Evolutionary conservation across 2,797 vertebrate species (phyloP).

Genomic region (Muscicapa comitata): DNA sequence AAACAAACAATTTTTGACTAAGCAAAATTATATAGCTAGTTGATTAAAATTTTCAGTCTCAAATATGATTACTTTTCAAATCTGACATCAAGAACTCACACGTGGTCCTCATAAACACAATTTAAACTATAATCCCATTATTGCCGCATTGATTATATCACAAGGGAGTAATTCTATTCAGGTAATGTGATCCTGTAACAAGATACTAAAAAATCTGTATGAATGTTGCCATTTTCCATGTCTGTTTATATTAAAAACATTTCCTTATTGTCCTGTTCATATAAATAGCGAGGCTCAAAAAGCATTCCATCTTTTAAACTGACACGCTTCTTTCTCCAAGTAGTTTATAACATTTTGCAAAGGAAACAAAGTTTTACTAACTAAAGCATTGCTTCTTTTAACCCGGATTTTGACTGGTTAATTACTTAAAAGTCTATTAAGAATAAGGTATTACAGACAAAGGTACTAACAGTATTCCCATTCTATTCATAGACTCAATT

Average conservation of each 20-base stretch:
- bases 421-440: neutral
- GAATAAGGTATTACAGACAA: neutral
- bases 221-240: conserved; percentile 16
- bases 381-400: neutral
- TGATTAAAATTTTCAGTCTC: conserved; percentile 29
- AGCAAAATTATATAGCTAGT: neutral
- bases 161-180: conserved; percentile 34
- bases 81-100: conserved; percentile 45
- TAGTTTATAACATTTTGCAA: neutral
- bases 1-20: neutral
- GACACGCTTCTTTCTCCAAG: neutral
- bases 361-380: neutral
- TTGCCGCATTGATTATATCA: conserved; percentile 41
- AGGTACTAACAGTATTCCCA: neutral
- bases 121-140: conserved; percentile 47
- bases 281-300: neutral
- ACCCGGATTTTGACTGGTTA: neutral
- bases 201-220: conserved; percentile 31
- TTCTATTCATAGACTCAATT: neutral
- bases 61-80: conserved; percentile 26
- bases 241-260: conserved; percentile 52
- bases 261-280: conserved; percentile 30
- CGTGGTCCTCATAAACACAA: conserved; percentile 46
- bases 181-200: conserved; percentile 52
- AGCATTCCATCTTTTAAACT: conserved; percentile 5